phyloP scores from a whole-genome alignment of 2,113 vertebrate genomes.

The Thamnaconus septentrionalis region DNA sequence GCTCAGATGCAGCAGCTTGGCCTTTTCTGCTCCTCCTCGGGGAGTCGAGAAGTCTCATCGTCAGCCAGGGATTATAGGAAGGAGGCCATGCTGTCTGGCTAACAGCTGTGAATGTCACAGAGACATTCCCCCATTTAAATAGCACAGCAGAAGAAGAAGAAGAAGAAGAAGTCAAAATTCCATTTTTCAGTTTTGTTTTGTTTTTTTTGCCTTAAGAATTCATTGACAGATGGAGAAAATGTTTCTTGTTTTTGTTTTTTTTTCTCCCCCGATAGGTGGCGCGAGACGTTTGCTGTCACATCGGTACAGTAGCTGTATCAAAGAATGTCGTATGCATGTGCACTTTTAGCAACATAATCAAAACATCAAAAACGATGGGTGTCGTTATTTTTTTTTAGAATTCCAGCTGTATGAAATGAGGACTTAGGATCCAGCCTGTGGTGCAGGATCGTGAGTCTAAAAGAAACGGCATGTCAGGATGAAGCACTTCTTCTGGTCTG shows the following conservation, averaged over 20 bases:
- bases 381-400: not conserved
- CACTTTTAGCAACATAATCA: conserved; percentile 52
- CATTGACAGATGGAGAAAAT: conserved; percentile 9
- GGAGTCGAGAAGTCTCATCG: conserved; percentile 9
- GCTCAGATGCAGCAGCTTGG: conserved; percentile 1
- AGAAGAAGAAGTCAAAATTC: conserved; percentile 36
- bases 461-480: not conserved
- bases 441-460: conserved; percentile 12
- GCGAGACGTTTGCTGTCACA: conserved; percentile 24
- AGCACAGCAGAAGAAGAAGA: conserved; percentile 23
- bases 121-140: conserved; percentile 1
- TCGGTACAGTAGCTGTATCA: conserved; percentile 27
- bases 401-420: conserved; percentile 2
- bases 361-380: conserved; percentile 19
- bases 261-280: conserved; percentile 3
- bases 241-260: not conserved
- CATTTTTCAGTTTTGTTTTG: conserved; percentile 24
- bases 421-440: not conserved
- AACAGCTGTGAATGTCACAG: conserved; percentile 6
- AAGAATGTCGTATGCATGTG: conserved; percentile 63
- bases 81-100: not conserved
- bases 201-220: conserved; percentile 37
- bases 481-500: not conserved
- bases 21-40: not conserved
- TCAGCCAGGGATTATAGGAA: not conserved